Percentiles rank a stretch among this genome's conserved stretches.
Conservation (phyloP, 2,888 invertebrate species). For the Saturnia japonica region DNA sequence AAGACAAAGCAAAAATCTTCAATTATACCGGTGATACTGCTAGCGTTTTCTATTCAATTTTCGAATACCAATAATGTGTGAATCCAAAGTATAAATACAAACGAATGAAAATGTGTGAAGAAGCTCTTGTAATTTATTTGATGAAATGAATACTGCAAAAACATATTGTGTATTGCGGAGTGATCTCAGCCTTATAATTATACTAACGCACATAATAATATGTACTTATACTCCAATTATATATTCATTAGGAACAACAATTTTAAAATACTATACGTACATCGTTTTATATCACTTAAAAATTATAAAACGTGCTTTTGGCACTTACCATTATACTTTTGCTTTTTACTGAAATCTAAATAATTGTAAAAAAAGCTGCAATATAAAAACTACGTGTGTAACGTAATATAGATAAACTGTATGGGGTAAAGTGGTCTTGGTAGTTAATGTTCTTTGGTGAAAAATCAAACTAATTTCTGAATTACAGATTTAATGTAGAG, state of each 20-base stretch:
- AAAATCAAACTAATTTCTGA: conserved; percentile 27
- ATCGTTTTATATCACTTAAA: conserved; percentile 71
- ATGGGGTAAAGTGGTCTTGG: not conserved
- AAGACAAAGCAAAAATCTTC: not conserved
- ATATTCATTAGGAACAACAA: conserved; percentile 76
- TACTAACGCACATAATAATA: conserved; percentile 60
- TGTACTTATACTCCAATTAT: conserved; percentile 67
- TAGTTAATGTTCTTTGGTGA: conserved; percentile 60
- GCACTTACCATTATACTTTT: conserved; percentile 65
- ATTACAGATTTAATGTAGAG: conserved; percentile 33
- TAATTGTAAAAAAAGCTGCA: not conserved
- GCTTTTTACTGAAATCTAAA: conserved; percentile 21
- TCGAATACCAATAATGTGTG: not conserved
- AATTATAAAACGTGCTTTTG: conserved; percentile 70
- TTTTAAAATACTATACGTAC: conserved; percentile 76
- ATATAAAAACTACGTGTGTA: not conserved
- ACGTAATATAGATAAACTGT: not conserved
- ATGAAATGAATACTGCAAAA: not conserved
- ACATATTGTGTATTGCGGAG: not conserved
- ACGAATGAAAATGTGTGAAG: not conserved
- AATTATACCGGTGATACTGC: no score
- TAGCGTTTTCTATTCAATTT: not conserved
- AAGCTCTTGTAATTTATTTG: not conserved
- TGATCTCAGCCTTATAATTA: conserved; percentile 54
- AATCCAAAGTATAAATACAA: not conserved